Evolutionary conservation across 1,140 invertebrate species (phyloP).

Genomic region (Lepidurus packardi): DNA sequence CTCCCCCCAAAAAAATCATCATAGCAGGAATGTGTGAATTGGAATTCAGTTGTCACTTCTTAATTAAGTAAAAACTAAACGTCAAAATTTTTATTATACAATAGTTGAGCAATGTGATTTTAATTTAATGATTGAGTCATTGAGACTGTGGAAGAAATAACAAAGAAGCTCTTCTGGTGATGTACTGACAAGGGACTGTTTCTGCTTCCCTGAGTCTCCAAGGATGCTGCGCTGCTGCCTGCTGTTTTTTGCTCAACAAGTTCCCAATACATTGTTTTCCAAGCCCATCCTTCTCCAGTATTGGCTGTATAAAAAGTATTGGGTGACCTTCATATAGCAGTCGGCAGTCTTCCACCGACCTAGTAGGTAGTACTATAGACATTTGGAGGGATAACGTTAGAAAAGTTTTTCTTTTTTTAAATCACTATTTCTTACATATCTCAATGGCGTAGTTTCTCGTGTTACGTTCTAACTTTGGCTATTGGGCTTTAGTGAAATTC

Average conservation of each 20-base stretch:
- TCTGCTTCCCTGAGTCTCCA: slow-evolving; percentile 13
- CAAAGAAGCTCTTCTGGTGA: neutral
- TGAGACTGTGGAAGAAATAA: slow-evolving; percentile 3
- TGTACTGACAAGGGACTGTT: slow-evolving; percentile 19
- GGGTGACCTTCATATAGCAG: neutral
- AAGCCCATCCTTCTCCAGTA: neutral
- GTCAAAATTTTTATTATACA: slow-evolving; percentile 2
- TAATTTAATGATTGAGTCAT: neutral
- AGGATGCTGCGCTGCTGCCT: slow-evolving; percentile 17
- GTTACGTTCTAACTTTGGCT: no score
- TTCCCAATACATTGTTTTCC: slow-evolving; percentile 19
- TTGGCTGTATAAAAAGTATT: neutral
- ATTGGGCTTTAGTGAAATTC: no score
- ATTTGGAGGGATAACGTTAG: no score
- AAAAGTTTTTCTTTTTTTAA: no score
- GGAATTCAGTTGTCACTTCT: neutral
- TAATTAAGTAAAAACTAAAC: neutral
- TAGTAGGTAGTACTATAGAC: neutral
- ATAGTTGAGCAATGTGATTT: slow-evolving; percentile 2
- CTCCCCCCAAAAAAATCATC: neutral
- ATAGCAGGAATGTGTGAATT: neutral
- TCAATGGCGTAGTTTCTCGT: no score
- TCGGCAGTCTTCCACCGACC: neutral
- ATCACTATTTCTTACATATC: no score
- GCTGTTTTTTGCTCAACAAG: slow-evolving; percentile 18